Conservation (phyloP, 2,888 invertebrate genomes). For the Branchellion lobata region DNA sequence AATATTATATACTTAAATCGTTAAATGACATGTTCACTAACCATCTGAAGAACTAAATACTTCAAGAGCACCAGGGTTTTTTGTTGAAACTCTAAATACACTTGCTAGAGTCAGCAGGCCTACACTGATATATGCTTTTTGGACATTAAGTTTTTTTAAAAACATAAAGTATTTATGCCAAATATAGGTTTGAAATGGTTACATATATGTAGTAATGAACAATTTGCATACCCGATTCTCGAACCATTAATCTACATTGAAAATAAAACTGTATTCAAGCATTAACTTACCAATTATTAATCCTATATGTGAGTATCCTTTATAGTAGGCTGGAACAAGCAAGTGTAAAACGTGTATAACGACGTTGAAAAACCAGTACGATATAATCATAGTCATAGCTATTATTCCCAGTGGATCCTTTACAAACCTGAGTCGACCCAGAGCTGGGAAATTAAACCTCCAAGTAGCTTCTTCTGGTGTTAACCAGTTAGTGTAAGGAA, state of each 20-base stretch:
- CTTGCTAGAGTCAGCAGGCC: conserved; percentile 42
- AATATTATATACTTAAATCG: not conserved
- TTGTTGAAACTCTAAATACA: conserved; percentile 39
- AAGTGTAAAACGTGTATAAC: conserved; percentile 55
- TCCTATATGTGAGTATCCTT: conserved; percentile 8
- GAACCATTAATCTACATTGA: no score
- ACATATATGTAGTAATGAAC: no score
- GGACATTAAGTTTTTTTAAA: no score
- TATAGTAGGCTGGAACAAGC: conserved; percentile 55
- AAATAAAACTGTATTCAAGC: no score
- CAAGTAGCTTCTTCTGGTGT: conserved; percentile 36
- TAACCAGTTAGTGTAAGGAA: conserved; percentile 8
- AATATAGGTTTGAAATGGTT: no score
- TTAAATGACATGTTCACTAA: not conserved
- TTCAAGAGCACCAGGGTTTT: conserved; percentile 43
- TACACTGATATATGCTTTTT: conserved; percentile 39
- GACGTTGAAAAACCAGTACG: conserved; percentile 59
- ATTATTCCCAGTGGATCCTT: conserved; percentile 53
- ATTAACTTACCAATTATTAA: conserved; percentile 22
- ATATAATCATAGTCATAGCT: conserved; percentile 53
- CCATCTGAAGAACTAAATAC: conserved; percentile 18
- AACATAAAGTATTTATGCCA: no score
- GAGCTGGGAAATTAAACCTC: conserved; percentile 38
- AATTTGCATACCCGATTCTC: no score
- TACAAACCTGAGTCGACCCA: conserved; percentile 47